Base-by-base conservation (phyloP, 2,797 vertebrate species). In the Acrossocheilus wenchowensis region DNA sequence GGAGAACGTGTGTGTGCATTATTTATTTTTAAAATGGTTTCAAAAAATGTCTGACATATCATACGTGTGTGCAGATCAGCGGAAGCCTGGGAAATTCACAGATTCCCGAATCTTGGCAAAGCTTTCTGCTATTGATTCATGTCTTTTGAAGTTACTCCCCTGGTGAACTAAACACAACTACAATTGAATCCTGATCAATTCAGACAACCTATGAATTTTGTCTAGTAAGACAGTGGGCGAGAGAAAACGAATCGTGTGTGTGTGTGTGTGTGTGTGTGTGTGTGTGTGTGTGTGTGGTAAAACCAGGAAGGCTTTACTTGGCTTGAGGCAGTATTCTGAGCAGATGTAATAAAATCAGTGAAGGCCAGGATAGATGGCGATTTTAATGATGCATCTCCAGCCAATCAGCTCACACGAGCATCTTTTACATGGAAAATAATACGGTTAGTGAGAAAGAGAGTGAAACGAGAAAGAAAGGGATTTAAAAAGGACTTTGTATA, bases 91-190 rank as follows among this genome's bases (percentile, higher is more conserved):
- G 87, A 89, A 88, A 89, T 90, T 87, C 88, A 86, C 36, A 84
- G 81, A 36, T 89, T 91, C 91, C 87, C 87, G 78, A 89, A 89
- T 87, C 89, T 91, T 85, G 84, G 87, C 12, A 0, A 86, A 80
- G 86, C 88, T 88, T 5, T 75, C 81, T 87, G 89, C 86, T 88
- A 95, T 95, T 86, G 94, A 95, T 95, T 90, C 68, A 30, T 0
- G 78, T 60, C 85, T 85, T 83, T 43, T 84, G 41, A 72, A 86
- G 78, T 92, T 92, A 93, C 93, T 93, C 92, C 90, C 82, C 89
- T 90, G 66, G 43, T 77, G 84, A 79, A 91, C 91, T 92, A 93
- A 95, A 94, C 92, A 93, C 91, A 92, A 93, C 92, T 87, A 85
- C 85, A 36, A 83, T 36, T 81, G 64, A 87, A 89, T 84, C 54